phyloP scores from a whole-genome alignment of 1,140 invertebrate genomes.

The Pseudomyrmex pallidus region DNA sequence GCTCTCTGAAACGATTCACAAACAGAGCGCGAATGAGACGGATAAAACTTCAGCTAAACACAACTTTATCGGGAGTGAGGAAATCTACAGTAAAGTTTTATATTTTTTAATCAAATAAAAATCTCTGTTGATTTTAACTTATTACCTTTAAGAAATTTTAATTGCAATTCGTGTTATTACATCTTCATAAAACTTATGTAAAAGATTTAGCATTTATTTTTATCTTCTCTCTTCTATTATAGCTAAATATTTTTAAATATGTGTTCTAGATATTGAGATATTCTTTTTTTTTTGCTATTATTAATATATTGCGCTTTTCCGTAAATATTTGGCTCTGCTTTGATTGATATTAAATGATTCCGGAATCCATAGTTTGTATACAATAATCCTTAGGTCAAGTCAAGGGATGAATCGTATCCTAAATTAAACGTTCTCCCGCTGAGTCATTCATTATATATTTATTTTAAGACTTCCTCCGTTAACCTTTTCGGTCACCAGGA shows the following conservation, averaged over 20 bases:
- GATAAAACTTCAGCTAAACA: constrained; percentile 11
- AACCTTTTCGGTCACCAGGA: constrained; percentile 35
- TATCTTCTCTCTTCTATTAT: too few relatives aligned
- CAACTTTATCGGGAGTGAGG: background rate
- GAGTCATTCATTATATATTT: constrained; percentile 3
- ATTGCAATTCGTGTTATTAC: background rate
- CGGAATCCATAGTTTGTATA: background rate
- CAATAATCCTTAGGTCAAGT: constrained; percentile 7
- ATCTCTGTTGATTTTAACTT: background rate
- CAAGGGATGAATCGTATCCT: background rate
- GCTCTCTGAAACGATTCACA: constrained; percentile 24
- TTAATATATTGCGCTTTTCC: too few relatives aligned
- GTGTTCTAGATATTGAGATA: too few relatives aligned
- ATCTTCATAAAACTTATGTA: background rate
- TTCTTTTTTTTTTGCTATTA: too few relatives aligned
- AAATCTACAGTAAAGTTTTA: constrained; percentile 3
- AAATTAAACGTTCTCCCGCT: constrained; percentile 27
- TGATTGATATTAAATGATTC: background rate
- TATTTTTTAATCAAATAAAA: constrained; percentile 2
- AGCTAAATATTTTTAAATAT: too few relatives aligned
- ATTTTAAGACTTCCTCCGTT: constrained; percentile 22
- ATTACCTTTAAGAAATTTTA: background rate
- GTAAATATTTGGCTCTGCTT: too few relatives aligned
- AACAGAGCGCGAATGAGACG: background rate
- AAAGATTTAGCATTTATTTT: background rate